Base-by-base conservation (phyloP, 2,888 invertebrate genomes). In the Cryptophagus acutangulus region DNA sequence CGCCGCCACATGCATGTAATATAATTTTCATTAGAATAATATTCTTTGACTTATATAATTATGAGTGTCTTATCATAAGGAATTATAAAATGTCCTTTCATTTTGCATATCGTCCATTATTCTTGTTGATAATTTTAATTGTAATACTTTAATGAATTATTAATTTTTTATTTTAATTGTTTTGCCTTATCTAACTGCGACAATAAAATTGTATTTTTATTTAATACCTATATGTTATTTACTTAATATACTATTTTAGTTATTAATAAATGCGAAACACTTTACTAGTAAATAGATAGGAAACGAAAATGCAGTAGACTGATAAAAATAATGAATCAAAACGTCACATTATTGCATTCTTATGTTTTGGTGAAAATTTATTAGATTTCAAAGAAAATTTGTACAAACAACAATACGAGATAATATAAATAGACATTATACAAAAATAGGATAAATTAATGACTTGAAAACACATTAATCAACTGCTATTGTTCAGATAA, bases 121-220 rank as follows among this genome's bases (percentile, higher is more conserved):
- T 31, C 12, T 15, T 26, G 16, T 3, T 40, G 45, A 47, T 47
- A 44, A 43, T 41, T 37, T 46, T 54, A 51, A 54, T 52, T 49
- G 43, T 42, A 41, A 41, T 48, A 51, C 48, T 46, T 43, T 44
- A 48, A 53, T 50, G 50, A 51, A 52, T 52, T 50, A 50, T 54
- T 54, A 52, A 50, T 49, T 45, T 41, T 43, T 31, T 31, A 31
- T 15, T 31, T 31, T 15, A 16, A 14, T 13, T 16, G 12, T 31
- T 31, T 31, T 12, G n/a, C 26, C n/a, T 26, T 26, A 26, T 26
- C n/a, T 12, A 12, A 26, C n/a, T n/a, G 12, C 26, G n/a, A 26
- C 12, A 26, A 26, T 12, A 12, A 26, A 12, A n/a, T 3, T 26
- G 26, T 26, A 26, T 26, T 26, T 12, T 26, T 26, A 26, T 26